A percentile compares a stretch with the other conserved stretches of the same genome.
Evolutionary conservation across 2,888 invertebrate species (phyloP).

Genomic region (Erpobdella octoculata): DNA sequence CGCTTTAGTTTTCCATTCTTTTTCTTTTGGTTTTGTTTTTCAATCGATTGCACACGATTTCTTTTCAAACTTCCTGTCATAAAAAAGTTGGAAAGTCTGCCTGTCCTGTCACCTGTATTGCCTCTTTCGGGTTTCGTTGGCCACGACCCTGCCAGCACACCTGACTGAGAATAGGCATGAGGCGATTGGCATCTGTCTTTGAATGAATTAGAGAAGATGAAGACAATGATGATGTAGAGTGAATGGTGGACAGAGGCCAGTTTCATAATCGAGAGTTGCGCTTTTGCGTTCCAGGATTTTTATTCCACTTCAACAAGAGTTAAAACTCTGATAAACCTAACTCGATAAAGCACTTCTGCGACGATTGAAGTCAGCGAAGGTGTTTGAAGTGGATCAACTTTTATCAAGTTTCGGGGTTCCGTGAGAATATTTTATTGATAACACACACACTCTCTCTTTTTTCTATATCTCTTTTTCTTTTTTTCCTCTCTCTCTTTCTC

Average conservation of each 20-base stretch:
- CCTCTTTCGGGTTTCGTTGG: too few relatives aligned
- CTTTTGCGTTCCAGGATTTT: background rate
- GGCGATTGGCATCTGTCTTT: background rate
- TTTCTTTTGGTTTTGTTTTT: background rate
- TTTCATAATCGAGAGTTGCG: too few relatives aligned
- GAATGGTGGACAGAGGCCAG: background rate
- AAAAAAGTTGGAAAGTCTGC: too few relatives aligned
- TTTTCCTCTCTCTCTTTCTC: too few relatives aligned
- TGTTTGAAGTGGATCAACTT: slow-evolving; percentile 8
- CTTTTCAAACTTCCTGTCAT: too few relatives aligned
- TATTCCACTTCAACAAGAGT: background rate
- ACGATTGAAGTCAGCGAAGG: slow-evolving; percentile 6
- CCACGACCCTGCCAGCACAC: too few relatives aligned
- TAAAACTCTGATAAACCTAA: too few relatives aligned
- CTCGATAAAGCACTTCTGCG: slow-evolving; percentile 6
- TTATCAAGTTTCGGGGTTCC: background rate
- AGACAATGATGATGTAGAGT: background rate
- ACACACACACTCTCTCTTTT: too few relatives aligned
- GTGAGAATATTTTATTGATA: too few relatives aligned
- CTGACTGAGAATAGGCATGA: background rate
- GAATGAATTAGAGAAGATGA: background rate
- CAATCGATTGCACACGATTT: too few relatives aligned
- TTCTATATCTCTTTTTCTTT: too few relatives aligned
- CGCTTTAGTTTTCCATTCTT: background rate
- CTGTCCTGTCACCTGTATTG: too few relatives aligned